phyloP scores from a whole-genome alignment of 2,113 vertebrate species.

The Melierax canorus region DNA sequence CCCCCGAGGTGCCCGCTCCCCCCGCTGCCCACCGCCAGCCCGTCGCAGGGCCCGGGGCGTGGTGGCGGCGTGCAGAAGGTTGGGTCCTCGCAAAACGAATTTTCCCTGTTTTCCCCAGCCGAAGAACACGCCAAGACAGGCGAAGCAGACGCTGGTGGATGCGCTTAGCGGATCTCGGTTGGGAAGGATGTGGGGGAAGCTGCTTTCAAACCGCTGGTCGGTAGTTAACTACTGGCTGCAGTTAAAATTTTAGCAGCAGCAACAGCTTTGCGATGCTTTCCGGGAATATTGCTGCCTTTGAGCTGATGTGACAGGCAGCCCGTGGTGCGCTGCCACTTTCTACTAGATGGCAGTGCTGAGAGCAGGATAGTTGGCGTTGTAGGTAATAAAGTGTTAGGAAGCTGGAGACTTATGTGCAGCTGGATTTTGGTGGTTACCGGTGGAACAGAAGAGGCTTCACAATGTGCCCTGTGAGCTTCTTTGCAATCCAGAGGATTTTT shows the following conservation, averaged over 20 bases:
- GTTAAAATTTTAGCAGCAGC: background rate
- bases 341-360: slow-evolving; percentile 41
- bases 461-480: fast-evolving
- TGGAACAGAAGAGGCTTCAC: background rate
- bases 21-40: background rate
- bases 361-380: background rate
- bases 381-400: background rate
- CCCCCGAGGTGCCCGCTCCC: background rate
- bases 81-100: background rate
- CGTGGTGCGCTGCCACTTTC: background rate
- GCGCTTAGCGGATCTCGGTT: background rate
- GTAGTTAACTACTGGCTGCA: background rate
- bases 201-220: background rate
- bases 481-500: background rate
- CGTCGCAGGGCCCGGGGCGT: background rate
- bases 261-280: slow-evolving; percentile 1
- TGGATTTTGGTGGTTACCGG: background rate
- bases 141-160: background rate
- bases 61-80: background rate
- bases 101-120: too few species aligned
- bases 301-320: background rate
- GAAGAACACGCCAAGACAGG: background rate
- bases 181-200: background rate
- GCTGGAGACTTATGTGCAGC: background rate
- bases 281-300: background rate